Base-by-base conservation (phyloP, 2,113 vertebrate genomes). In the Hydrochoerus hydrochaeris region DNA sequence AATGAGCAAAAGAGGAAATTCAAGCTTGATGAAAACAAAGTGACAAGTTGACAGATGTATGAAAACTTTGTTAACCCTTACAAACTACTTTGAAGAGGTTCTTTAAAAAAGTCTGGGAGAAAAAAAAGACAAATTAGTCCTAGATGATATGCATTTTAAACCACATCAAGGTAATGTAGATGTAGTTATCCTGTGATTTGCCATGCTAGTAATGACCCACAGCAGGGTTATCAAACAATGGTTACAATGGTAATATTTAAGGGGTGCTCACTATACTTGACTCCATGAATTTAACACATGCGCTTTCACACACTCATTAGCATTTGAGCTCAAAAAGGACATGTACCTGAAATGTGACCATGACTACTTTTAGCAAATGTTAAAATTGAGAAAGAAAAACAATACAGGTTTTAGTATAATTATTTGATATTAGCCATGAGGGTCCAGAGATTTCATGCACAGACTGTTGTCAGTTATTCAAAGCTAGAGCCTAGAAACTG, bases 81-180 rank as follows among this genome's bases (percentile, higher is more conserved):
- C 80, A 38, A 95, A 90, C 17, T n/a, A 75, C 87, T 89, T 75
- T 44, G 94, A 91, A 91, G 91, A 93, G 52, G 9, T 28, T 52
- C 32, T 77, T 57, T 5, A 52, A 63, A 75, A 78, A 35, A 35
- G 46, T 2, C 44, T 17, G 32, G 32, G 62, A 7, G 71, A 67
- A 73, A 85, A 85, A 46, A 32, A 95, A 82, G 38, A 46, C 32
- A 22, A 78, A 62, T 88, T 90, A 69, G 88, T 65, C 57, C 71
- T 3, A 0, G 20, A 77, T 44, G 30, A 93, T 38, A 65, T 5
- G 58, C 81, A 85, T 82, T 54, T 90, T 87, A 81, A 69, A 91
- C 22, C 22, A 16, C 17, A 57, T 44, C 65, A 44, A 6, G 58
- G 49, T 10, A 69, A 9, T 73, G n/a, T 41, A 71, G 26, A 73